Evolutionary conservation across 2,113 vertebrate genomes (phyloP).

Genomic region (Cynocephalus volans): DNA sequence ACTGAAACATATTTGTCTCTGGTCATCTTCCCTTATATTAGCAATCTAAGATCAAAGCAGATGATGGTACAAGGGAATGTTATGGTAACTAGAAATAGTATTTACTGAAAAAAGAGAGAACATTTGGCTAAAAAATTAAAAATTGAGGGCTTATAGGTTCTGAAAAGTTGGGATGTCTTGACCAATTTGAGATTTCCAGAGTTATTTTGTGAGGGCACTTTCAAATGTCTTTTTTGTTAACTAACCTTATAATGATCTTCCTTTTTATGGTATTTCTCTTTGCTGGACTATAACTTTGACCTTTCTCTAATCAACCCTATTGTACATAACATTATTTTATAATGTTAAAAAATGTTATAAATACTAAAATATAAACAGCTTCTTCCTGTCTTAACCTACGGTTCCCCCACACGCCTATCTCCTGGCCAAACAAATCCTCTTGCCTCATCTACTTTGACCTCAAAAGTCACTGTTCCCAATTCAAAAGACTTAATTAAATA

Average conservation of each 20-base stretch:
- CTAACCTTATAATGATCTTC: slow-evolving; percentile 59
- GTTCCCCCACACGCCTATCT: background rate
- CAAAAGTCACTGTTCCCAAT: slow-evolving; percentile 77
- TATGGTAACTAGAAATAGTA: slow-evolving; percentile 20
- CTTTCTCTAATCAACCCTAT: slow-evolving; percentile 59
- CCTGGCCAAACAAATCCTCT: slow-evolving; percentile 53
- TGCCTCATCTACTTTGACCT: slow-evolving; percentile 56
- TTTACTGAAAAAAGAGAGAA: background rate
- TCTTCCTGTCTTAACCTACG: slow-evolving; percentile 52
- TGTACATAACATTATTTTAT: slow-evolving; percentile 11
- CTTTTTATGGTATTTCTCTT: slow-evolving; percentile 17
- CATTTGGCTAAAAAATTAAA: background rate
- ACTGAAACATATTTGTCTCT: background rate
- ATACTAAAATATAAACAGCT: slow-evolving; percentile 51
- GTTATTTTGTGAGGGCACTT: slow-evolving; percentile 63
- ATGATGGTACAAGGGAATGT: background rate
- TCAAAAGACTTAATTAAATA: slow-evolving; percentile 84
- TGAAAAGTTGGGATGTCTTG: slow-evolving; percentile 63
- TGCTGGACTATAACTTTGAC: slow-evolving; percentile 57
- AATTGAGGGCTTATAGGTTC: slow-evolving; percentile 5
- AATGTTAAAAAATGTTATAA: slow-evolving; percentile 50
- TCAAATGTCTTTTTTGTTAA: slow-evolving; percentile 41
- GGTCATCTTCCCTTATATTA: background rate
- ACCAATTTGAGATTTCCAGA: slow-evolving; percentile 19
- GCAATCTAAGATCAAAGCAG: slow-evolving; percentile 12